phyloP scores from a whole-genome alignment of 2,113 vertebrate genomes.

The Strix uralensis region DNA sequence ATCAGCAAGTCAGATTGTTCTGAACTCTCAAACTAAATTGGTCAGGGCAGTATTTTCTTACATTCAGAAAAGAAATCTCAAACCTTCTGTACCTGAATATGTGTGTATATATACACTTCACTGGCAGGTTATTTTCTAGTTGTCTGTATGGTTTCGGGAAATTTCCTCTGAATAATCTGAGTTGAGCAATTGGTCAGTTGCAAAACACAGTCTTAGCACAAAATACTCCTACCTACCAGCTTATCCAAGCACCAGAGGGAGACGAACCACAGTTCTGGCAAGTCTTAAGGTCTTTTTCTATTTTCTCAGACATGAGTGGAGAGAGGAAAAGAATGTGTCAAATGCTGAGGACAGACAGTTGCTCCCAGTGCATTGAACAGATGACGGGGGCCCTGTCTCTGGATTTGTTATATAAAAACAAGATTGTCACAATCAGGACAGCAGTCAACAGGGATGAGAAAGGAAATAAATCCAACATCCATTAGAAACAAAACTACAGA shows the following conservation, averaged over 20 bases:
- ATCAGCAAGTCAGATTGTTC: neutral
- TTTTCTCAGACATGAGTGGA: neutral
- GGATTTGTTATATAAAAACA: neutral
- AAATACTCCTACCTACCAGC: neutral
- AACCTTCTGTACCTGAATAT: neutral
- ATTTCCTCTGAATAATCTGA: neutral
- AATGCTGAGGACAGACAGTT: neutral
- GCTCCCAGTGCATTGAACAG: neutral
- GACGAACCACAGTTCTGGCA: neutral
- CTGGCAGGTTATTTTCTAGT: neutral
- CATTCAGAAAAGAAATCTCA: neutral
- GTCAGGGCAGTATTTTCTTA: neutral
- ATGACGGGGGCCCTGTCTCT: neutral
- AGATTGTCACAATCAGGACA: neutral
- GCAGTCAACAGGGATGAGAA: neutral
- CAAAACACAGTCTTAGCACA: neutral
- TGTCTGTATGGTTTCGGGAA: neutral
- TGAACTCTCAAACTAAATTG: neutral
- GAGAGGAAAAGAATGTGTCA: neutral
- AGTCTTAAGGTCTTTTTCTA: neutral
- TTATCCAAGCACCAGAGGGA: neutral
- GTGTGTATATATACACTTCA: neutral
- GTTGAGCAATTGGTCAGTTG: neutral
- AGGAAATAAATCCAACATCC: neutral
- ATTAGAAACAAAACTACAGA: neutral